Evolutionary conservation across 2,888 invertebrate species (phyloP).

Genomic region (Diloba caeruleocephala): DNA sequence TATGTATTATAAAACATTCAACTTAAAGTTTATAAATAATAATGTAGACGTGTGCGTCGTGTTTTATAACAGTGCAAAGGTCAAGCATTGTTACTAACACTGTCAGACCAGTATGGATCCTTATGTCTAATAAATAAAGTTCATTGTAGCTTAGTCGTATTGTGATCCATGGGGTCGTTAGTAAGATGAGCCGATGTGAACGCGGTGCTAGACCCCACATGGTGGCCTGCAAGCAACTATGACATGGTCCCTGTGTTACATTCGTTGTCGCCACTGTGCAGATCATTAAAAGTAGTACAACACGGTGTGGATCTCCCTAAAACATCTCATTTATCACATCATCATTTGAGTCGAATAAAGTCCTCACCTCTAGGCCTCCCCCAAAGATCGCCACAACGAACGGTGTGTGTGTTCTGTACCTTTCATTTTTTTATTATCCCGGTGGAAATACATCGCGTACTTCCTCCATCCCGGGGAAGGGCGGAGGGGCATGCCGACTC

Average conservation of each 20-base stretch:
- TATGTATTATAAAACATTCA: not conserved
- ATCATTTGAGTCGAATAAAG: too few species aligned
- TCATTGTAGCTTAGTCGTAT: not conserved
- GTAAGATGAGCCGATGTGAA: conserved; percentile 24
- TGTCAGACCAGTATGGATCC: not conserved
- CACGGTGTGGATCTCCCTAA: too few species aligned
- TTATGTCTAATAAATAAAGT: not conserved
- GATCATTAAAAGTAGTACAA: not conserved
- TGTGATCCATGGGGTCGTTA: conserved; percentile 18
- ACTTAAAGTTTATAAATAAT: conserved; percentile 41
- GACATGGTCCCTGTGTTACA: not conserved
- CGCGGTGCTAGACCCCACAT: conserved; percentile 14
- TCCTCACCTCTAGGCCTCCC: too few species aligned
- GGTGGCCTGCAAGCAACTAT: conserved; percentile 12
- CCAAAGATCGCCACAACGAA: too few species aligned
- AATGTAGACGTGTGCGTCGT: conserved; percentile 9
- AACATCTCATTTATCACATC: too few species aligned
- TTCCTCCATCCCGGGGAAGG: too few species aligned
- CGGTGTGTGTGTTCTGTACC: too few species aligned
- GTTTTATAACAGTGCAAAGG: conserved; percentile 20
- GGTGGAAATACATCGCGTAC: too few species aligned
- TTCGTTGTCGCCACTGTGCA: not conserved
- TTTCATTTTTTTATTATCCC: too few species aligned
- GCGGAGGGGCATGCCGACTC: too few species aligned
- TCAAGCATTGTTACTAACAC: conserved; percentile 16